Evolutionary conservation across 2,797 vertebrate species (phyloP), one percentile per base, ranked within the genome.

Genomic region (Gymnothorax javanicus): DNA sequence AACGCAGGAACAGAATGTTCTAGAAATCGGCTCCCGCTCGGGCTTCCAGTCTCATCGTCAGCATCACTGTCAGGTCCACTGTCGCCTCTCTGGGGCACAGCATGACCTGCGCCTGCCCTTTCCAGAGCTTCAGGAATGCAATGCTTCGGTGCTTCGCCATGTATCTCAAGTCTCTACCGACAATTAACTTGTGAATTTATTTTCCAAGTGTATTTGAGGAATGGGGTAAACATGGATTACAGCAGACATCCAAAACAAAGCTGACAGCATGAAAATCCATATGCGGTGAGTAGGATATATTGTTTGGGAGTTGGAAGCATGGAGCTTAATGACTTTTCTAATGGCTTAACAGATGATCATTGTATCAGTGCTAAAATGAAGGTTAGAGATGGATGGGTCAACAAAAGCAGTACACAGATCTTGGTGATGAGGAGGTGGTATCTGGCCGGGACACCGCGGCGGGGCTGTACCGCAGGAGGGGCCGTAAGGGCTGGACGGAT

Each of bases 1-100:
- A 84, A 92, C 88, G 88, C 87, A 59, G 88, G 92, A 93, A 84
- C 58, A 87, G 81, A 86, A 75, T 73, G 85, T 86, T 86, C 86
- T 27, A 67, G 20, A 62, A 60, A 52, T 43, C 52, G 25, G 75
- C 60, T 52, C 7, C 50, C 50, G 25, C 25, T 27, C 27, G 69
- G 69, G 12, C 27, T 12, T 73, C 69, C 69, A 73, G 25, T 43
- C 15, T 43, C 73, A 75, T 75, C 13, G 1, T 15, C 15, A 23
- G 27, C 11, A 17, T 43, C 33, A 17, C 12, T 50, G 11, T 50
- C 13, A 17, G 25, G 33, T 11, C 12, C 73, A 43, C 33, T 8
- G n/a, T 71, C 67, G 15, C 67, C 67, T 71, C 67, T 71, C 71
- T 43, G 27, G 33, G 71, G 17, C 27, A 50, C 13, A 75, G 25